A percentile compares a stretch with the other conserved stretches of the same genome.
Evolutionary conservation across 2,797 vertebrate species (phyloP).

Genomic region (Mastacembelus armatus): DNA sequence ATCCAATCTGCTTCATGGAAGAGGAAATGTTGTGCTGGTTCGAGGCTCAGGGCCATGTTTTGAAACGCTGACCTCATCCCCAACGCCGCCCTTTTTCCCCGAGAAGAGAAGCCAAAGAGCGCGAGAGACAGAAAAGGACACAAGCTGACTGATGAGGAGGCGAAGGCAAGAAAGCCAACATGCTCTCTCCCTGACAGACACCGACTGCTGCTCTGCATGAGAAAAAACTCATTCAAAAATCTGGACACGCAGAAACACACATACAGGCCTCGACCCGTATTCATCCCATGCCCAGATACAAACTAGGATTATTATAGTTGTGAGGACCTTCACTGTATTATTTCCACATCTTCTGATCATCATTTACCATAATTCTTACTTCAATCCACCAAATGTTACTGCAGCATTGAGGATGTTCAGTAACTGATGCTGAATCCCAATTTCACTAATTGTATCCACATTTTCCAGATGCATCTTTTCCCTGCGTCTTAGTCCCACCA

Average conservation of each 20-base stretch:
- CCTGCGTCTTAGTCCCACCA: no score
- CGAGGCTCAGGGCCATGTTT: conserved; percentile 67
- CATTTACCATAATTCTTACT: background rate
- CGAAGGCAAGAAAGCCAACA: conserved; percentile 37
- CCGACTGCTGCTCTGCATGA: conserved; percentile 64
- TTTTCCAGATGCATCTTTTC: no score
- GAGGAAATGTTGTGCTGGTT: conserved; percentile 68
- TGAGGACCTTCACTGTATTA: conserved; percentile 3
- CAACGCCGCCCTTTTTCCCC: conserved; percentile 67
- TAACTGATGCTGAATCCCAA: no score
- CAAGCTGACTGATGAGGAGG: conserved; percentile 34
- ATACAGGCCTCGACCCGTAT: background rate
- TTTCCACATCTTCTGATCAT: background rate
- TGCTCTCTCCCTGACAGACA: conserved; percentile 56
- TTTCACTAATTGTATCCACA: no score
- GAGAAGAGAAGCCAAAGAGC: conserved; percentile 57
- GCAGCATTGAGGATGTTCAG: no score
- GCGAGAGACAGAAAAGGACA: conserved; percentile 7
- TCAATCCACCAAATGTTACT: background rate
- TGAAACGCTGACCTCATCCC: conserved; percentile 76
- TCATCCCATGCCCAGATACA: conserved; percentile 13
- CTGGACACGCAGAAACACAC: conserved; percentile 28
- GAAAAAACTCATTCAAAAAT: conserved; percentile 60
- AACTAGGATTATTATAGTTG: background rate
- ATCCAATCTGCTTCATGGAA: conserved; percentile 28